A percentile compares a stretch with the other conserved stretches of the same genome.
Evolutionary conservation across 2,797 vertebrate genomes (phyloP).

Genomic region (Falco cherrug): DNA sequence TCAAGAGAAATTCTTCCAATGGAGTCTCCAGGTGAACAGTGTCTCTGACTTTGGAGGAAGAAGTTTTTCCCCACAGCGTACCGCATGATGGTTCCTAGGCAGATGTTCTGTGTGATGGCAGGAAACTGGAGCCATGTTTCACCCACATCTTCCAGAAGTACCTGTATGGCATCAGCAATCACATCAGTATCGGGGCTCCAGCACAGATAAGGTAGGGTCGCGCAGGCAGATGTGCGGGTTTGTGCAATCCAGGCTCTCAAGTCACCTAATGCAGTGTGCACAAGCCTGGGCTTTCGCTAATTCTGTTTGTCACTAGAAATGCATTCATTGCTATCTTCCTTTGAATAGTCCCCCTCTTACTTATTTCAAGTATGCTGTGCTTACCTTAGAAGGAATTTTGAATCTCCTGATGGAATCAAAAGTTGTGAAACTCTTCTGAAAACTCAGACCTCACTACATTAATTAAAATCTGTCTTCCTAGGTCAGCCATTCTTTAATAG

Average conservation of each 20-base stretch:
- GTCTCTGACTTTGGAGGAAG: not conserved
- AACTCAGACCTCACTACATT: not conserved
- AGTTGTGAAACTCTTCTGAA: not conserved
- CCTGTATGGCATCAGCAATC: not conserved
- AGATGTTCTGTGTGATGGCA: not conserved
- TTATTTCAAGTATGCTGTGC: not conserved
- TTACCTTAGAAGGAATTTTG: not conserved
- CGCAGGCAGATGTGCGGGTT: not conserved
- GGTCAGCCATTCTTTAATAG: not conserved
- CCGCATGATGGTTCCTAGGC: not conserved
- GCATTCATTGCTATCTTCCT: not conserved
- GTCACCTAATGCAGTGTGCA: not conserved
- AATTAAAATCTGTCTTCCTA: constrained; percentile 9
- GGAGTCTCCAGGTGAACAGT: not conserved
- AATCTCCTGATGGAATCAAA: not conserved
- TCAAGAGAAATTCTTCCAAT: not conserved
- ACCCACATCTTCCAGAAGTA: not conserved
- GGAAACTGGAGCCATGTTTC: not conserved
- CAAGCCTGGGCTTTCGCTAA: not conserved
- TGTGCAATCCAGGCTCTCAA: not conserved
- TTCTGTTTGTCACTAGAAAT: not conserved
- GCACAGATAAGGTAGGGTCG: not conserved
- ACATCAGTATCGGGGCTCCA: not conserved
- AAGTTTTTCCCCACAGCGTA: not conserved
- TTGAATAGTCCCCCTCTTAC: not conserved